Evolutionary conservation across 2,113 vertebrate species (phyloP).

Genomic region (Rutilus rutilus): DNA sequence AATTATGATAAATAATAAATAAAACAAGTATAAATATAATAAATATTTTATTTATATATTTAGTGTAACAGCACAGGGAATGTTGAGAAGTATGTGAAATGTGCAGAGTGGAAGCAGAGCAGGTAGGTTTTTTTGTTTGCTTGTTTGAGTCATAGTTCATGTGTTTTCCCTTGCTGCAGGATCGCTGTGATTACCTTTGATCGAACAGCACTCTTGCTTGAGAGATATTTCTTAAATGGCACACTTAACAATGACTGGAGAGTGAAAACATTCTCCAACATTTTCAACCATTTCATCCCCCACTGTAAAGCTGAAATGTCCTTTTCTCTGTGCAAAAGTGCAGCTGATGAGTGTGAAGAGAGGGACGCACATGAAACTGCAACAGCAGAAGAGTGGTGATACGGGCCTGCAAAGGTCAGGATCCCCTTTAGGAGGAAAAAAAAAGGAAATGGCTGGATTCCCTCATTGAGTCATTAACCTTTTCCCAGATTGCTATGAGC

Average conservation of each 20-base stretch:
- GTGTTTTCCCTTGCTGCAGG: not conserved
- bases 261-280: not conserved
- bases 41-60: not conserved
- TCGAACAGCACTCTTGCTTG: not conserved
- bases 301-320: slow-evolving; percentile 14
- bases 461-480: slow-evolving; percentile 74
- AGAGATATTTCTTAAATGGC: slow-evolving; percentile 20
- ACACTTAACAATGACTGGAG: not conserved
- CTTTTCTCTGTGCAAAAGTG: slow-evolving; percentile 1
- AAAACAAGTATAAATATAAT: no score
- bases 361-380: slow-evolving; percentile 26
- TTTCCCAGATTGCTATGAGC: slow-evolving; percentile 65
- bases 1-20: not conserved
- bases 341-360: slow-evolving; percentile 48
- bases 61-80: not conserved
- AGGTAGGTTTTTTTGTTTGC: not conserved
- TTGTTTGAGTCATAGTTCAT: not conserved
- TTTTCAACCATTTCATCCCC: not conserved
- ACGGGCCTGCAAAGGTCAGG: slow-evolving; percentile 52
- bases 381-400: slow-evolving; percentile 33
- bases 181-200: not conserved
- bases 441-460: slow-evolving; percentile 62
- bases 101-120: not conserved
- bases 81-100: not conserved
- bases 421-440: slow-evolving; percentile 50